These are phyloP conservation scores for Semotilus atromaculatus DNA, from an alignment of 2,797 vertebrate species.

Conservation along the genomic window DNA sequence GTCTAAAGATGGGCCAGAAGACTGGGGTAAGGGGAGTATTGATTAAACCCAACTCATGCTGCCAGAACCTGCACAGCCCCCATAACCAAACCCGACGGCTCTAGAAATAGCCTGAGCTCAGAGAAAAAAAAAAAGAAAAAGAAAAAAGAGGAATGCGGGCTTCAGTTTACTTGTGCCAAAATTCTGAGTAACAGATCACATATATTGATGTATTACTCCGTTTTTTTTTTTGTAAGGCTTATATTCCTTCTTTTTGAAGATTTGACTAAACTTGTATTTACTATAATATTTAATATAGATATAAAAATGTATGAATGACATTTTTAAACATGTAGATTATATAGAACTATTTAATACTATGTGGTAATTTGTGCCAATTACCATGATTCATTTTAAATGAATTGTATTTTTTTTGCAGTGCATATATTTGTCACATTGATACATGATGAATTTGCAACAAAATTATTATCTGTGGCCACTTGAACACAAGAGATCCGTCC, in stretches of 20 bases:
- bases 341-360: not conserved
- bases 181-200: not conserved
- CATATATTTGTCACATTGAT: not conserved
- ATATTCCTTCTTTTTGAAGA: not conserved
- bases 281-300: not conserved
- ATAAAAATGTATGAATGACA: not conserved
- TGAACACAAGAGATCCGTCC: not conserved
- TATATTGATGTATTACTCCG: not conserved
- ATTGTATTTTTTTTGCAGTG: not conserved
- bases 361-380: not conserved
- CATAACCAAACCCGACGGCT: not conserved
- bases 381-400: not conserved
- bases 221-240: not conserved
- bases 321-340: not conserved
- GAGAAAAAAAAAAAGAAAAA: not conserved
- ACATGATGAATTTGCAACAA: not conserved
- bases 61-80: not conserved
- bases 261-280: not conserved
- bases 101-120: not conserved
- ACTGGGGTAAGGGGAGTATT: not conserved
- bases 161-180: not conserved
- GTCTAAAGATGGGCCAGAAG: not conserved
- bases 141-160: not conserved
- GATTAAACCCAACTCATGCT: conserved; percentile 17
- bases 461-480: not conserved